Base-by-base conservation (phyloP, 2,888 invertebrate species). In the Hoplodrina blanda region DNA sequence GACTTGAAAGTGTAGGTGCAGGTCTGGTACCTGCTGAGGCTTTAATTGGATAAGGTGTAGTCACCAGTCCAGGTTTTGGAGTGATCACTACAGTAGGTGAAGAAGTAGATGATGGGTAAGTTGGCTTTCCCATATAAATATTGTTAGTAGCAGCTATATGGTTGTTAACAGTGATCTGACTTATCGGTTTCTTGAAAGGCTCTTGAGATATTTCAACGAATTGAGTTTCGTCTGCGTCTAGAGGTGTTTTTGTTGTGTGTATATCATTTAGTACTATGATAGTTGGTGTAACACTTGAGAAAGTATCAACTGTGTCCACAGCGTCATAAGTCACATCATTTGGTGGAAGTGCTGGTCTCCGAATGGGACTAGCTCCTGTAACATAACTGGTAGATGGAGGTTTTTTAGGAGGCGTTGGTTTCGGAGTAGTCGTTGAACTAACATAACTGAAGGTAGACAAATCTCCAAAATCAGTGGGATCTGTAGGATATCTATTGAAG, bases 61-160 rank as follows among this genome's bases (percentile, higher is more conserved):
- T 94, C 0, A 84, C 84, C 0, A 93, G 89, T 0, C 96, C 96
- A 1, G 97, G 97, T 88, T 97, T 97, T 4, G 97, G 97, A 4
- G 97, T 97, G 15, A 97, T 97, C 5, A 97, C 93, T 8, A 97
- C 95, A 0, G 97, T 97, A 2, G 97, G 97, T 1, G 96, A 96
- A 13, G 97, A 92, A 0, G 94, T 97, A 64, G 94, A 94, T 44
- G 94, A 94, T 44, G 97, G 96, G 11, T 85, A 15, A 0, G 91
- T 84, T 2, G 95, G 95, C 87, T 94, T 94, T 4, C 90, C 91
- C 87, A 96, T 89, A 63, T 93, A 96, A 73, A 97, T 92, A 83
- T 95, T 94, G 70, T 96, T 96, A 17, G 97, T 97, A 11, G 97
- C 96, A 63, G 96, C 96, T 37, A 97, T 96, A 79, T 97, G 96